Conservation (phyloP, 2,888 invertebrate species). For the Beris morrisii region DNA sequence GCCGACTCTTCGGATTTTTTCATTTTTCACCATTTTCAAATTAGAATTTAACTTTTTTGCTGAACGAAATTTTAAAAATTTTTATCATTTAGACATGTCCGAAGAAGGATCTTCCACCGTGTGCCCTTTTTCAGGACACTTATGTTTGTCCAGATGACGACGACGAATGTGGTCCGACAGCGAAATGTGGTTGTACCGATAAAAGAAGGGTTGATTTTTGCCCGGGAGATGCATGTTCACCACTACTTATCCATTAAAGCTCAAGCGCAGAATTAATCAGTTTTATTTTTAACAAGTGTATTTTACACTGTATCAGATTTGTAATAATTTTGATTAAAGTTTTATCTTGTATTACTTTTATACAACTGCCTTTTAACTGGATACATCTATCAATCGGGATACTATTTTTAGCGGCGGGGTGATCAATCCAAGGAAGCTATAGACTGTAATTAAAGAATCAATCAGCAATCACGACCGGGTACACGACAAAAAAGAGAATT, state of each 20-base stretch:
- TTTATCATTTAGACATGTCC: constrained; percentile 9
- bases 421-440: too few species aligned
- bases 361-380: too few species aligned
- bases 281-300: too few species aligned
- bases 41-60: neutral
- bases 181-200: neutral
- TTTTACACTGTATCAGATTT: too few species aligned
- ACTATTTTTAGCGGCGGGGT: too few species aligned
- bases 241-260: constrained; percentile 13
- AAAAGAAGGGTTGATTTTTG: constrained; percentile 13
- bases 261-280: neutral
- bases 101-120: neutral
- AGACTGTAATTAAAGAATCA: too few species aligned
- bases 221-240: constrained; percentile 1
- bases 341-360: too few species aligned
- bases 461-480: too few species aligned
- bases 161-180: constrained; percentile 7
- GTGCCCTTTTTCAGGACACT: neutral
- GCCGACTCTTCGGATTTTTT: neutral
- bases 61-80: neutral
- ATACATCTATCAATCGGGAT: too few species aligned
- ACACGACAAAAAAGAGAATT: too few species aligned
- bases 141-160: neutral
- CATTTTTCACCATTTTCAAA: neutral
- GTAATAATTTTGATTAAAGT: too few species aligned